These are phyloP conservation scores for Verasper variegatus DNA, from an alignment of 2,113 vertebrate species.

Conservation along the genomic window DNA sequence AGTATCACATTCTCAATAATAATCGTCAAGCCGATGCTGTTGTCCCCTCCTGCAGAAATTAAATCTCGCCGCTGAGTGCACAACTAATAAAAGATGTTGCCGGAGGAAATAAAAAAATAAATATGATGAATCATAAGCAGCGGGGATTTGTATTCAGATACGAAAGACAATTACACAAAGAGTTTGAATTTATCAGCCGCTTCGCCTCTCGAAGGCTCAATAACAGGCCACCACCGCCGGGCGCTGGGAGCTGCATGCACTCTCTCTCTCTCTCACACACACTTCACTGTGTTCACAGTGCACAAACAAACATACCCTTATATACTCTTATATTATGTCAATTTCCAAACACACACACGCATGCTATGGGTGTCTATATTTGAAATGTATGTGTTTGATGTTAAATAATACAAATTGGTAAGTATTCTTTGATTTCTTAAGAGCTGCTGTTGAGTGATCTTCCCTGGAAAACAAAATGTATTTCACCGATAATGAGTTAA, in stretches of 20 bases:
- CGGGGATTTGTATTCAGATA: slow-evolving; percentile 90
- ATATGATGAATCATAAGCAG: slow-evolving; percentile 98
- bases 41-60: slow-evolving; percentile 97
- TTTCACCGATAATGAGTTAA: too few species aligned
- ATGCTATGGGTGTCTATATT: too few species aligned
- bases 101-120: slow-evolving; percentile 99
- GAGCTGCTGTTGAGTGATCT: too few species aligned
- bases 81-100: slow-evolving; percentile 99
- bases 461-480: too few species aligned
- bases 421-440: too few species aligned
- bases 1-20: slow-evolving; percentile 98
- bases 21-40: slow-evolving; percentile 96
- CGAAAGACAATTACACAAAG: slow-evolving; percentile 95
- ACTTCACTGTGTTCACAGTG: too few species aligned
- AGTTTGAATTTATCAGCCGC: slow-evolving; percentile 91
- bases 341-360: too few species aligned
- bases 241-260: slow-evolving; percentile 41
- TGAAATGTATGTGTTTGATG: too few species aligned
- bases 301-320: too few species aligned
- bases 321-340: too few species aligned
- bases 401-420: too few species aligned
- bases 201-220: slow-evolving; percentile 89
- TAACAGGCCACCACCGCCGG: slow-evolving; percentile 78
- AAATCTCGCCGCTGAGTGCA: slow-evolving; percentile 96
- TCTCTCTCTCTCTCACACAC: too few species aligned